Evolutionary conservation across 2,797 vertebrate species (phyloP), one percentile per base, ranked within the genome.

Genomic region (Esox masquinongy): DNA sequence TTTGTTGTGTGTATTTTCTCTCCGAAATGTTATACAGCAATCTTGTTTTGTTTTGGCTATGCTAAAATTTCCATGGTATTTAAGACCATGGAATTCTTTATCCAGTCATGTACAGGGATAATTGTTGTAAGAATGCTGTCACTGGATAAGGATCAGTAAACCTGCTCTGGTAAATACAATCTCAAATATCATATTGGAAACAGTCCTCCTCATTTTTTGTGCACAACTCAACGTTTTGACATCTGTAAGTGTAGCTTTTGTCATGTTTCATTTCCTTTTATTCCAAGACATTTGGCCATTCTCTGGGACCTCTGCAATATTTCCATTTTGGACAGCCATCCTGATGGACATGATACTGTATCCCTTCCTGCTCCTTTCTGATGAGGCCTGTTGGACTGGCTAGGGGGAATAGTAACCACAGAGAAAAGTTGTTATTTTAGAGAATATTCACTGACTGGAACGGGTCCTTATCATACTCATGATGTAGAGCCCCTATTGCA

Each of bases 141-240:
- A 72, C 76, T 76, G 74, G 63, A 84, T 84, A 80, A 79, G 51
- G 19, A 83, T 75, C 75, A 68, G 74, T 78, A 80, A 79, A 77
- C 75, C 56, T 51, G 68, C 26, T 79, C 73, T 79, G 22, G 43
- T 63, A 74, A 79, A 81, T 76, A 74, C 71, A 74, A 69, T 74
- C 72, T 80, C 29, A 31, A 17, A 36, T 51, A 31, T 76, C 68
- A 74, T 80, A 85, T 82, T 77, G 78, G 70, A 68, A 80, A 68
- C 74, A 77, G 50, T 56, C 67, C 24, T n/a, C 26, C 47, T n/a
- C 76, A 78, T 69, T 12, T 51, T 80, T 39, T 31, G 22, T 17
- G 19, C 43, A 14, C 9, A 47, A 14, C 43, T 47, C 36, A 39
- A 39, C 31, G 26, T 36, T 72, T 71, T 43, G 43, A 22, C 61